A percentile compares a stretch with the other conserved stretches of the same genome.
These are phyloP conservation scores for Sterrhoptilus dennistouni DNA, from an alignment of 2,113 vertebrate species.

Conservation along the genomic window DNA sequence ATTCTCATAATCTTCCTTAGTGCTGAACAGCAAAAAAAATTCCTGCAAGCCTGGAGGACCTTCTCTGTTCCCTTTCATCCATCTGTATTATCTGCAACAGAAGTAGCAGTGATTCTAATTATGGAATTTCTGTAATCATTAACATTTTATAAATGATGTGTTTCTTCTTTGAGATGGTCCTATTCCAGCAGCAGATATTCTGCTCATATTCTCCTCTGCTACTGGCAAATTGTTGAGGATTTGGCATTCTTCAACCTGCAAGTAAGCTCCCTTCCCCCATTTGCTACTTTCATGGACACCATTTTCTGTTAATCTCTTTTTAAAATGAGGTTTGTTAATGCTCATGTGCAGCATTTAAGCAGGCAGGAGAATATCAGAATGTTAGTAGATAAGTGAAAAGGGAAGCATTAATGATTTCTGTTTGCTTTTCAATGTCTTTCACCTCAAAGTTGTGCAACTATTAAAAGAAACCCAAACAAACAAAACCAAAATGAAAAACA, in stretches of 20 bases:
- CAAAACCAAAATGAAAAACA: not conserved
- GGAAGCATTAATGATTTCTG: not conserved
- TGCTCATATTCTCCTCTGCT: not conserved
- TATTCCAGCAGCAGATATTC: not conserved
- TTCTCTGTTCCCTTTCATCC: conserved; percentile 14
- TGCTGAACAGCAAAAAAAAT: not conserved
- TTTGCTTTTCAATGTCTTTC: not conserved
- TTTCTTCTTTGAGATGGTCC: conserved; percentile 2
- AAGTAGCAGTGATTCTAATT: conserved; percentile 37
- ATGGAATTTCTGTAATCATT: conserved; percentile 31
- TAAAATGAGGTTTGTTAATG: not conserved
- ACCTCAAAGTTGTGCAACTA: not conserved
- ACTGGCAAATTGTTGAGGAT: not conserved
- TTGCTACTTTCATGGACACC: not conserved
- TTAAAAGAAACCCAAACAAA: not conserved
- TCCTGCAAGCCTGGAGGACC: not conserved
- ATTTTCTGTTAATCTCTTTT: not conserved
- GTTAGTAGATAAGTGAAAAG: not conserved
- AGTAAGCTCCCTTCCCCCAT: not conserved
- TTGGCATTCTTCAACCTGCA: not conserved
- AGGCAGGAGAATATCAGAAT: not conserved
- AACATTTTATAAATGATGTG: conserved; percentile 17
- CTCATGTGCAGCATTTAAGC: not conserved
- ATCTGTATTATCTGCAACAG: conserved; percentile 6
- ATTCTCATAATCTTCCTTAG: not conserved